Evolutionary conservation across 2,888 invertebrate genomes (phyloP), one percentile per base, ranked within the genome.

Genomic region (Agrochola litura): DNA sequence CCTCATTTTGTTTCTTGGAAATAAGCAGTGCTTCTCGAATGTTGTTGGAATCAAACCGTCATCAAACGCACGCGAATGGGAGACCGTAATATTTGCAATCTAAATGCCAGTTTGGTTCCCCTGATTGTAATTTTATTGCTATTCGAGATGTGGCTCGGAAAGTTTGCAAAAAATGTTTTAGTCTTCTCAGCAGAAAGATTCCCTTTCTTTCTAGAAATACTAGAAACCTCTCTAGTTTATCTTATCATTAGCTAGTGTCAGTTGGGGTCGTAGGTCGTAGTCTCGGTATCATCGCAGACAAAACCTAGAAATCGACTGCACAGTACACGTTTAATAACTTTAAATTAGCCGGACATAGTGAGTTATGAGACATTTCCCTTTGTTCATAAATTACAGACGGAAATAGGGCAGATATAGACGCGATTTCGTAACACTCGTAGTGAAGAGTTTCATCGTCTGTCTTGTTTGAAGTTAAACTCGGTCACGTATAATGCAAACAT

Each of bases 381-480:
- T 80, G 75, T 80, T 67, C 76, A 73, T 83, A 85, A 73, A 82
- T 85, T 74, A 77, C 83, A 67, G 72, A 73, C 83, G 71, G 64
- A 86, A 83, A 81, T 81, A 75, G 60, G 73, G 73, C 61, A 77
- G 76, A 81, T 74, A 81, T 83, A 86, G 71, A 73, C 22, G 49
- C 54, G 25, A 73, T 86, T 79, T 84, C 82, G 77, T 78, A 86
- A 84, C 72, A 83, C 81, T 75, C 68, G 52, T 41, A 49, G 64
- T 79, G 78, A 81, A 77, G 81, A 77, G 73, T 70, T 77, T 63
- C 77, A 70, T 41, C 61, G 71, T 54, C 72, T 80, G 77, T 80
- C 71, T 73, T 76, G 86, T 86, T 86, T 86, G 86, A 86, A 76
- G 86, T 75, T 76, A 74, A 82, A 86, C 71, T 83, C 79, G 86